Evolutionary conservation across 2,888 invertebrate species (phyloP), one percentile per base, ranked within the genome.

Genomic region (Habrosyne pyritoides): DNA sequence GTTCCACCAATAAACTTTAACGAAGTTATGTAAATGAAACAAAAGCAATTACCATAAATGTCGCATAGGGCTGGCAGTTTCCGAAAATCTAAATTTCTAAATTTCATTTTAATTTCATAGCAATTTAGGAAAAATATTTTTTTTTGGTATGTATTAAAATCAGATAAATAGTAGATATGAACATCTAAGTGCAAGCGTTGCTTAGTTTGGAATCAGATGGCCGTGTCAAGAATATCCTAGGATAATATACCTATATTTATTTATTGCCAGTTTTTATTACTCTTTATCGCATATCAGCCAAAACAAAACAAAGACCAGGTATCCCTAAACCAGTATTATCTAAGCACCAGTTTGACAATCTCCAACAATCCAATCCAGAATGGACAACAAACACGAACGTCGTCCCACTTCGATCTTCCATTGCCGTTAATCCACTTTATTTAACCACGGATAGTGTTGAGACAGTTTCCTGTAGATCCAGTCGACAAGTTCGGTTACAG

Each of bases 351-450:
- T 28, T 33, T 33, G 33, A 33, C 28, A 2, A 30, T 4, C 36
- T 5, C 36, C 36, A 36, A 36, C 14, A 36, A 36, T n/a, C 12
- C n/a, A 10, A 30, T 33, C 33, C 3, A n/a, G 12, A n/a, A n/a
- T n/a, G n/a, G 24, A n/a, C 36, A n/a, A 42, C 7, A 42, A 18
- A 42, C 42, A 42, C 18, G 14, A 18, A 42, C 14, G 65, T 54
- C 63, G 66, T 65, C 62, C 63, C 59, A 64, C 62, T 65, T 57
- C 30, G 53, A 57, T 61, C 18, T 18, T 18, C 42, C 14, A 8
- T 63, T 66, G 62, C 69, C 71, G 73, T 76, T 76, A 77, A 69
- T 71, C 75, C 71, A 61, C 67, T 69, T 71, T 69, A 73, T 69
- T 71, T 71, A 56, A 64, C 65, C 64, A 61, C 59, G 61, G 57